These are phyloP conservation scores for Helobdella robusta DNA, from an alignment of 2,888 invertebrate genomes.

Conservation along the genomic window DNA sequence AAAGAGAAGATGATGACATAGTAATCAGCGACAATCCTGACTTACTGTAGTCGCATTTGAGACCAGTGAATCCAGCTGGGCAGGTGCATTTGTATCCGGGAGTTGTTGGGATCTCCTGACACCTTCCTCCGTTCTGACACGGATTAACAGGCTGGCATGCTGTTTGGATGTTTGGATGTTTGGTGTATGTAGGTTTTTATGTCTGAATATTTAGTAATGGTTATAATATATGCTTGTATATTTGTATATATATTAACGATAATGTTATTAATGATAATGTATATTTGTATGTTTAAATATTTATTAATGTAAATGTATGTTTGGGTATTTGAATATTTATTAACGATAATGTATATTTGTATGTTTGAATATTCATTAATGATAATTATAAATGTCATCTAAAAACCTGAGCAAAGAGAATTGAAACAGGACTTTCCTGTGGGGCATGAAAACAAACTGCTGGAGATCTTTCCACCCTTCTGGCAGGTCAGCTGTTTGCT, in stretches of 20 bases:
- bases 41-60: not conserved
- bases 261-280: too few relatives aligned
- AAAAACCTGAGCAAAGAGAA: not conserved
- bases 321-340: too few relatives aligned
- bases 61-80: not conserved
- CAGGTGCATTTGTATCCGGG: not conserved
- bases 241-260: too few relatives aligned
- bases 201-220: too few relatives aligned
- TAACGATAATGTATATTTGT: too few relatives aligned
- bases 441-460: not conserved
- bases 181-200: too few relatives aligned
- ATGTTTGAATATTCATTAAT: not conserved
- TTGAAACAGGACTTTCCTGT: not conserved
- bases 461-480: not conserved
- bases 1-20: too few relatives aligned
- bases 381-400: not conserved
- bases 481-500: not conserved
- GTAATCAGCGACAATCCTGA: too few relatives aligned
- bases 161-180: too few relatives aligned
- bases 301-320: too few relatives aligned
- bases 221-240: too few relatives aligned
- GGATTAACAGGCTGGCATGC: slow-evolving; percentile 17
- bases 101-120: not conserved
- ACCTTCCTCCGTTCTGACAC: slow-evolving; percentile 13
- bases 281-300: too few relatives aligned